Percentiles rank a stretch among this genome's conserved stretches.
Evolutionary conservation across 2,888 invertebrate genomes (phyloP).

Genomic region (Ceramica pisi): DNA sequence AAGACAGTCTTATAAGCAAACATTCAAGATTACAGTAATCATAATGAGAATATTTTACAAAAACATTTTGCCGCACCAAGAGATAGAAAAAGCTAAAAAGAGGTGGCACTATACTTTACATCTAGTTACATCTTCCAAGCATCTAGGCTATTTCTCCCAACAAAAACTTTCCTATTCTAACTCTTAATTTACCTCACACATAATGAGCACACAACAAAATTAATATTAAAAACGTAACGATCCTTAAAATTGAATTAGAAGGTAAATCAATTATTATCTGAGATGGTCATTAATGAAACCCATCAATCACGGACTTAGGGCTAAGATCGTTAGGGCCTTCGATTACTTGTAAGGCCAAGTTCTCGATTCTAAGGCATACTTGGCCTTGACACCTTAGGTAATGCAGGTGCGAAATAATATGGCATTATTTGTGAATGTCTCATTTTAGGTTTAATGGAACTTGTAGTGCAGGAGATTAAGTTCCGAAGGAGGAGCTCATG

Average conservation of each 20-base stretch:
- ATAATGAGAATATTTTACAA: not conserved
- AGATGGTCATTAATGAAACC: slow-evolving; percentile 66
- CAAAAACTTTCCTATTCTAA: not conserved
- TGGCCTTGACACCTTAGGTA: slow-evolving; percentile 50
- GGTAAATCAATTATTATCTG: slow-evolving; percentile 75
- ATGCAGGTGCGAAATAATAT: slow-evolving; percentile 44
- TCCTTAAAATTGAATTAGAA: slow-evolving; percentile 65
- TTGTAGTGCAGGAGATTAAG: not conserved
- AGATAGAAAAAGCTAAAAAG: not conserved
- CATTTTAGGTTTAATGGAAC: slow-evolving; percentile 25
- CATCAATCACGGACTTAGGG: slow-evolving; percentile 70
- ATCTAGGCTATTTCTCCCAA: not conserved
- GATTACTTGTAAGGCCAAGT: slow-evolving; percentile 58
- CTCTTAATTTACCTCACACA: not conserved
- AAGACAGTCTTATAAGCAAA: not conserved
- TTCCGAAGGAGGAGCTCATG: too few relatives aligned
- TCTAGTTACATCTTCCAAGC: not conserved
- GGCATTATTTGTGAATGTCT: slow-evolving; percentile 35
- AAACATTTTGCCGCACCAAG: not conserved
- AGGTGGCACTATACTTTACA: not conserved
- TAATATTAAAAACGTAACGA: slow-evolving; percentile 49
- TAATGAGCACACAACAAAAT: slow-evolving; percentile 34
- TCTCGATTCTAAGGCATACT: slow-evolving; percentile 45
- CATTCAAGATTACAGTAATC: not conserved
- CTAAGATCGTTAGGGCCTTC: slow-evolving; percentile 67